These are phyloP conservation scores for Apostichopus parvimensis DNA, from an alignment of 35 echinoderm and acorn worm genomes.

Conservation along the genomic window DNA sequence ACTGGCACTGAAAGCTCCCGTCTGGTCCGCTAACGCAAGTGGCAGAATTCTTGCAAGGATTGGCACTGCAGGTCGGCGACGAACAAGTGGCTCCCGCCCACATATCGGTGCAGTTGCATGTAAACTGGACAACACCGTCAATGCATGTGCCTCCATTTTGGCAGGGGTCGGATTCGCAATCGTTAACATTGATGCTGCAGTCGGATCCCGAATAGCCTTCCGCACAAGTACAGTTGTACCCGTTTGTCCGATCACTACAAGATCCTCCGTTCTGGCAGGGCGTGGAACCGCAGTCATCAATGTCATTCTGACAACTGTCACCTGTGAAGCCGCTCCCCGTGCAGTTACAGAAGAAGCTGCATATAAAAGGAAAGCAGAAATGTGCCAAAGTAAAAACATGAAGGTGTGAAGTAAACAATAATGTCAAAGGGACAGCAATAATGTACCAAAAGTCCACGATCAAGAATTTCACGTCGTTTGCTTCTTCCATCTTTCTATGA, in stretches of 20 bases:
- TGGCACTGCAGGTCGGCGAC: constrained; percentile 57
- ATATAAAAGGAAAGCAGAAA: background rate
- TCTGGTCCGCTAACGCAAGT: constrained; percentile 48
- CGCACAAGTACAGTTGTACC: constrained; percentile 70
- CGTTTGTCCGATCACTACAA: constrained; percentile 66
- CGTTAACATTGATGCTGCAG: constrained; percentile 69
- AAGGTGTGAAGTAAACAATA: background rate
- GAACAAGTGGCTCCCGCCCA: constrained; percentile 57
- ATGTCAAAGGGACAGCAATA: background rate
- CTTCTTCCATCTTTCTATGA: too few species aligned
- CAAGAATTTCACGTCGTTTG: too few species aligned
- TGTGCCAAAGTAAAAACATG: background rate
- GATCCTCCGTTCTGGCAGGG: constrained; percentile 68
- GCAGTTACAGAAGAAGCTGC: constrained; percentile 80
- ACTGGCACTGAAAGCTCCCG: constrained; percentile 62
- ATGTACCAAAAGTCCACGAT: too few species aligned
- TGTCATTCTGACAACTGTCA: constrained; percentile 57
- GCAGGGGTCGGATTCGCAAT: constrained; percentile 64
- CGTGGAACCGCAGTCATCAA: constrained; percentile 63
- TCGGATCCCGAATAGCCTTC: constrained; percentile 66
- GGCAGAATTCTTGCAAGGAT: constrained; percentile 70
- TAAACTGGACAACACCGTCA: constrained; percentile 60
- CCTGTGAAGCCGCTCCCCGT: constrained; percentile 71
- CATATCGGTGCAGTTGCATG: constrained; percentile 48
- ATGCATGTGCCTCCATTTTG: constrained; percentile 63